These are phyloP conservation scores for Tetragonisca angustula DNA, from an alignment of 2,888 invertebrate species.

Conservation along the genomic window DNA sequence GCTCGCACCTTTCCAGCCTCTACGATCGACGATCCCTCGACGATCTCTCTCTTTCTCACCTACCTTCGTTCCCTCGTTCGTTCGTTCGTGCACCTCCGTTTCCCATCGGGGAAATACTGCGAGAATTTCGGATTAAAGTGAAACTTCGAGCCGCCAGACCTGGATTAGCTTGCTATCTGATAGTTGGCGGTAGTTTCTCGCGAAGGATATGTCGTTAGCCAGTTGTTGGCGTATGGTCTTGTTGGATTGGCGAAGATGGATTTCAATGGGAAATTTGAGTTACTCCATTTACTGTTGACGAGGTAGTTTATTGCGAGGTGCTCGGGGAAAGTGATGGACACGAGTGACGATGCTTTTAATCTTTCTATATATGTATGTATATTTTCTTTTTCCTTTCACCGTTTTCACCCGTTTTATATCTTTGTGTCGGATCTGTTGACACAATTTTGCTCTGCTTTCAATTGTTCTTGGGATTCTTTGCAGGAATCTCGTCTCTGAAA, in stretches of 20 bases:
- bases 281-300: not conserved
- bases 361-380: too few species aligned
- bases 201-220: slow-evolving; percentile 23
- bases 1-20: not conserved
- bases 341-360: too few species aligned
- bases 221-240: slow-evolving; percentile 4
- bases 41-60: not conserved
- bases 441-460: too few species aligned
- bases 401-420: too few species aligned
- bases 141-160: slow-evolving; percentile 62
- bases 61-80: slow-evolving; percentile 11
- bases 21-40: too few species aligned
- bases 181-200: slow-evolving; percentile 9
- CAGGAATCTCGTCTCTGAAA: too few species aligned
- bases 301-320: not conserved
- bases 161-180: slow-evolving; percentile 41
- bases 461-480: too few species aligned
- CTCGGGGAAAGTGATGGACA: not conserved
- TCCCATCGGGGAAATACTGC: slow-evolving; percentile 56
- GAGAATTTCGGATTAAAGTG: slow-evolving; percentile 67
- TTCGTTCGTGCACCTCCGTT: not conserved
- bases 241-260: not conserved
- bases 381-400: too few species aligned
- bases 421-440: too few species aligned
- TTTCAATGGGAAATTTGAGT: not conserved